Base-by-base conservation (phyloP, 2,113 vertebrate species). In the Girardinichthys multiradiatus region DNA sequence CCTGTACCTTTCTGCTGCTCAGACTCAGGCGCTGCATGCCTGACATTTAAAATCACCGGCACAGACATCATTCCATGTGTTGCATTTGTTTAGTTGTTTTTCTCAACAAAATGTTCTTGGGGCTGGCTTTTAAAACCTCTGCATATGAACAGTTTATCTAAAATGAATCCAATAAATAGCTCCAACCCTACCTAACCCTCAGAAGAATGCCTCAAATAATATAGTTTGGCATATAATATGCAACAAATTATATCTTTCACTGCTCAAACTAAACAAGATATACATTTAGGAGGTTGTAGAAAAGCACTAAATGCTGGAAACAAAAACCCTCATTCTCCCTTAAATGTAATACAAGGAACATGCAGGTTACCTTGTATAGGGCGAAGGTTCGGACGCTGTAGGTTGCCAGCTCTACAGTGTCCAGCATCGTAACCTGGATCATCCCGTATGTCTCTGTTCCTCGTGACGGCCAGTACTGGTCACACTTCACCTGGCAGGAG, bases 401-500 rank as follows among this genome's bases (percentile, higher is more conserved):
- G 0, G 97, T 98, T 0, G 97, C 97, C 87, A 98, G 88, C 84
- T 98, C 97, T 1, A 97, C 96, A 0, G 96, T 97, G 90, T 98
- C 97, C 89, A 98, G 82, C 89, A 98, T 92, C 11, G 96, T 96
- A 91, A 98, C 97, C 87, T 98, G 97, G 89, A 98, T 97, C 94
- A 98, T 95, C 68, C 97, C 96, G 0, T 98, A 98, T 57, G 97
- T 98, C 91, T 98, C 97, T 0, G 96, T 95, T 74, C 97, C 97
- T 35, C 97, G 94, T n/a, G 91, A 90, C 0, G 97, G 97, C 97
- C 97, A 98, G 84, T 98, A 98, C 92, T 98, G 97, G 90, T 98
- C 97, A 85, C 97, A 98, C 84, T 98, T 98, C 37, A 98, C 96
- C 97, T 98, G 92, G 0, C 30, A 39, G 61, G 33, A n/a, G 31